Evolutionary conservation across 92 coral and sea anemone species (phyloP).

Genomic region (Bergia puertoricense): DNA sequence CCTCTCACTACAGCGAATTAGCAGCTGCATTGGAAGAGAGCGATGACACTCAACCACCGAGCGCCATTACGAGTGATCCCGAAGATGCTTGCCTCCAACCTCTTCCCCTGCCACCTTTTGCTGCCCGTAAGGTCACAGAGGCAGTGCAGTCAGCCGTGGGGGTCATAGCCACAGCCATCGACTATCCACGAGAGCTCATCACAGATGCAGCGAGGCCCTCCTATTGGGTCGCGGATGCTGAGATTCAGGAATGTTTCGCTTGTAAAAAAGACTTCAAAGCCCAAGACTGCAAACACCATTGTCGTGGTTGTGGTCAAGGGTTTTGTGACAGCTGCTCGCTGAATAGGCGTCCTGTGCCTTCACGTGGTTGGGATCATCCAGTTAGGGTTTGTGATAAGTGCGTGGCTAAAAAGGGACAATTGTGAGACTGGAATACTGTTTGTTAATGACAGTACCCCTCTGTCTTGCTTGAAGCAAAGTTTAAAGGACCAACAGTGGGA

Average conservation of each 20-base stretch:
- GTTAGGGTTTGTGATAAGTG: constrained; percentile 95
- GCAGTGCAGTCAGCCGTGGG: constrained; percentile 91
- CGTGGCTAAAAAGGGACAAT: constrained; percentile 62
- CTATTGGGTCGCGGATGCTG: constrained; percentile 95
- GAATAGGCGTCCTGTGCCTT: constrained; percentile 78
- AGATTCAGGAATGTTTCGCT: constrained; percentile 73
- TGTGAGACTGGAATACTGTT: constrained; percentile 11
- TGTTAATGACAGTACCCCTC: background rate
- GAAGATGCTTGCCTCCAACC: background rate
- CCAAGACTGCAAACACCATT: constrained; percentile 86
- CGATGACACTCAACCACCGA: constrained; percentile 38
- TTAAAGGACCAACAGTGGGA: no score
- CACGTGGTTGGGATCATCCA: constrained; percentile 98
- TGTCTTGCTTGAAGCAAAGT: no score
- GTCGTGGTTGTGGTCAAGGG: constrained; percentile 98
- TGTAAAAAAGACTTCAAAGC: constrained; percentile 77
- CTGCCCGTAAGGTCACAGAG: constrained; percentile 93
- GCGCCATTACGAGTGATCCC: constrained; percentile 35
- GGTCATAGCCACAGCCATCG: constrained; percentile 77
- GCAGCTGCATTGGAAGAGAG: constrained; percentile 85
- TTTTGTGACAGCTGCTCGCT: constrained; percentile 85
- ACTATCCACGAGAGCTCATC: constrained; percentile 83
- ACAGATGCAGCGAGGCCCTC: constrained; percentile 98
- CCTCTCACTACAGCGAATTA: constrained; percentile 60
- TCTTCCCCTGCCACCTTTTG: constrained; percentile 70